Evolutionary conservation across 37 sponge, comb jelly and placozoan genomes (phyloP), one percentile per base, ranked within the genome.

Genomic region (Aplysina aerophoba): DNA sequence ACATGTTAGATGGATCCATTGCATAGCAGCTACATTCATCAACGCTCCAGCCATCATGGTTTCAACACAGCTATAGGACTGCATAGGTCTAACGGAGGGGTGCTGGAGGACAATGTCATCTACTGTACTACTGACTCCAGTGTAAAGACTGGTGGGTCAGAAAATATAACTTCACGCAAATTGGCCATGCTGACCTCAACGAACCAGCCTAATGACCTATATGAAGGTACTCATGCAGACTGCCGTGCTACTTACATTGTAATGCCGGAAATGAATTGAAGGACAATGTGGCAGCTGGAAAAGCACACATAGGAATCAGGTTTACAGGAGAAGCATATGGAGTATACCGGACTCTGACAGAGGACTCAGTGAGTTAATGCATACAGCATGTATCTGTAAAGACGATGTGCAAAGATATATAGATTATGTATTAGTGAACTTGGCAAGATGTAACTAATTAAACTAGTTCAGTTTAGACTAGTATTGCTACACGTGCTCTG

Each of bases 51-150:
- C 25, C 96, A 93, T 66, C 90, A 90, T 84, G 93, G 93, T 19
- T 96, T 90, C 85, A 96, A 93, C 53, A 93, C 91, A 64, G 96
- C 87, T 19, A 86, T 96, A 55, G 96, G 96, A 25, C 79, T 93
- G 6, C 91, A 89, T 80, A 28, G 64, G 14, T 89, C 91, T 12
- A 86, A 93, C 61, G 87, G 87, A 0, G 54, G 93, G 13, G 63
- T 37, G 14, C 22, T 96, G 15, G 59, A 61, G 13, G 73, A 65
- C 35, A 96, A 96, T 62, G 96, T 96, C 4, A 59, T 96, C 0
- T 88, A 91, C 80, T 65, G 91, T 0, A 89, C 96, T 24, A 83
- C 85, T 41, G 96, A 89, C 40, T 89, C 93, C 39, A 86, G 87
- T 61, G 33, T 96, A 0, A 85, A 78, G 20, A 63, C 93, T 28